Conservation (phyloP, 2,888 invertebrate genomes). For the Acrobasis repandana region DNA sequence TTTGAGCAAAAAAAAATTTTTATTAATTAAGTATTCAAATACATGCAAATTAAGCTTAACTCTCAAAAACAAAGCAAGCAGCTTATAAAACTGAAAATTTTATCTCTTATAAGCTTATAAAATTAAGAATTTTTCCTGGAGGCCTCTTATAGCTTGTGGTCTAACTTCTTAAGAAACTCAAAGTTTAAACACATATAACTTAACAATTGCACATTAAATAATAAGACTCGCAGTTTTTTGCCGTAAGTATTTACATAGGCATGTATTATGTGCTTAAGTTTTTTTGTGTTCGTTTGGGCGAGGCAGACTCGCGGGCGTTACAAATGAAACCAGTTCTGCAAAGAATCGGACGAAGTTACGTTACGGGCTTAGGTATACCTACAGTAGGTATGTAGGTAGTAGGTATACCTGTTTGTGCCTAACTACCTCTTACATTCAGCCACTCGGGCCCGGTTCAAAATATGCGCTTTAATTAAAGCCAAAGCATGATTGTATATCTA, state of each 20-base stretch:
- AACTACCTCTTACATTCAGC: conserved; percentile 22
- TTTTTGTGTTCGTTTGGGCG: conserved; percentile 45
- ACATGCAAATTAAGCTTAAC: too few relatives aligned
- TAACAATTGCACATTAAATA: too few relatives aligned
- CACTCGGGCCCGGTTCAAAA: conserved; percentile 7
- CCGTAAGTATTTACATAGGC: conserved; percentile 3
- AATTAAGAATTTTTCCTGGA: too few relatives aligned
- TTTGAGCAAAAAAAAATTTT: too few relatives aligned
- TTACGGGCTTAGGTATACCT: conserved; percentile 42
- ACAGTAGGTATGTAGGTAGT: conserved; percentile 24
- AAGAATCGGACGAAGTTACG: conserved; percentile 42
- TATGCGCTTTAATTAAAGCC: conserved; percentile 19
- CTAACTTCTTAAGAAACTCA: too few relatives aligned
- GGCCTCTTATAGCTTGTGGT: too few relatives aligned
- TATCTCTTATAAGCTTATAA: too few relatives aligned
- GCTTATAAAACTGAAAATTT: too few relatives aligned
- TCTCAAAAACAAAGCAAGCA: too few relatives aligned
- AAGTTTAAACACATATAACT: too few relatives aligned
- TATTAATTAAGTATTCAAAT: too few relatives aligned
- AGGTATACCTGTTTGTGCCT: conserved; percentile 30
- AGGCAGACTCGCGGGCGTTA: conserved; percentile 74
- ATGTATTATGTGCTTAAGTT: conserved; percentile 3
- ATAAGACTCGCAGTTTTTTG: conserved; percentile 3
- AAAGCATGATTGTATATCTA: conserved; percentile 14
- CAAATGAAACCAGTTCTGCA: conserved; percentile 66